Conservation (phyloP, 2,113 vertebrate genomes). For the Platichthys stellatus region DNA sequence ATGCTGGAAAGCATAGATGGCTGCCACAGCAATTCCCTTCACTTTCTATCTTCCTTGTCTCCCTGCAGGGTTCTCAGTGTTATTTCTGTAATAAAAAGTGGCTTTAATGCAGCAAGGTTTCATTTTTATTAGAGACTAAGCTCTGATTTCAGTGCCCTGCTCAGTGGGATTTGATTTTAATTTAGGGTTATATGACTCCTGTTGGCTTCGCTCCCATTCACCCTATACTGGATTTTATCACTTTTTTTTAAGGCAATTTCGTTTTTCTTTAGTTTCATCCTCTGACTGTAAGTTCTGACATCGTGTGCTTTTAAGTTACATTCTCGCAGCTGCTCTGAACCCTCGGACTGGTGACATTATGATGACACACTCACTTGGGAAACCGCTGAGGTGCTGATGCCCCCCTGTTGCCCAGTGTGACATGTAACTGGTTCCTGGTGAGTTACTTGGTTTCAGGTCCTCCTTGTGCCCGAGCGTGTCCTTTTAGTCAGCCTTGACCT, state of each 20-base stretch:
- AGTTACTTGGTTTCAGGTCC: conserved; percentile 25
- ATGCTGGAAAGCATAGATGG: not conserved
- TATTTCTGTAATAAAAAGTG: not conserved
- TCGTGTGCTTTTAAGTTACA: conserved; percentile 1
- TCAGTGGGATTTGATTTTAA: conserved; percentile 2
- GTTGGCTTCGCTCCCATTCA: not conserved
- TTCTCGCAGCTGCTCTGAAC: conserved; percentile 9
- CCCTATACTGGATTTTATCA: not conserved
- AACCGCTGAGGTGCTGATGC: conserved; percentile 11
- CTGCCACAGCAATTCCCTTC: not conserved
- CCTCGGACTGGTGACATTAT: conserved; percentile 49
- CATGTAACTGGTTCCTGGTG: conserved; percentile 15
- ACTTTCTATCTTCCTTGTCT: not conserved
- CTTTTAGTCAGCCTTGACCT: conserved; percentile 52
- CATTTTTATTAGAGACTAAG: conserved; percentile 1
- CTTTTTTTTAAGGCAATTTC: not conserved
- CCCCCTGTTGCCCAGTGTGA: conserved; percentile 16
- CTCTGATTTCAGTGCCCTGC: not conserved
- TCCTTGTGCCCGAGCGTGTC: conserved; percentile 23
- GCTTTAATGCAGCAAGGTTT: not conserved
- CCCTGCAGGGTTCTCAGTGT: too few species aligned
- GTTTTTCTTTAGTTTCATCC: not conserved
- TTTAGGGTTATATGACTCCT: not conserved
- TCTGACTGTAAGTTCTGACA: not conserved
- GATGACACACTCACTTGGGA: conserved; percentile 25